Conservation (phyloP, 2,888 invertebrate genomes). For the Yponomeuta sedellus region DNA sequence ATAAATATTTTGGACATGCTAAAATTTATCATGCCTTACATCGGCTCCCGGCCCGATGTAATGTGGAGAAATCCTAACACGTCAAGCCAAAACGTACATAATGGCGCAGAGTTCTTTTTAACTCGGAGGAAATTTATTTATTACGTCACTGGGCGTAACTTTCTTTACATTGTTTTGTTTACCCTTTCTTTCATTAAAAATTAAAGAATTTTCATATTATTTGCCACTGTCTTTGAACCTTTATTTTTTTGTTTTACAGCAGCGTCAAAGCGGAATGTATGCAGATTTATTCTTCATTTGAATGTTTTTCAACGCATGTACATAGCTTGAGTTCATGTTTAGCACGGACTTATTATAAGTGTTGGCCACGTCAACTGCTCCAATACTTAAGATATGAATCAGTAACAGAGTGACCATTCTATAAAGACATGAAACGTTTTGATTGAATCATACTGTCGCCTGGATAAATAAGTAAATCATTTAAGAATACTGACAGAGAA, state of each 20-base stretch:
- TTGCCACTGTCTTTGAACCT: not conserved
- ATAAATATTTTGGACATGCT: too few relatives aligned
- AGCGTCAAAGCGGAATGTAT: too few relatives aligned
- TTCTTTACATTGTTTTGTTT: constrained; percentile 4
- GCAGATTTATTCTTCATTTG: too few relatives aligned
- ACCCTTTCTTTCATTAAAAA: constrained; percentile 5
- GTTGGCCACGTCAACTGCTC: too few relatives aligned
- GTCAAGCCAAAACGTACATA: not conserved
- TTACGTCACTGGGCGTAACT: not conserved
- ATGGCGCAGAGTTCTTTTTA: not conserved
- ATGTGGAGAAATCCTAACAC: not conserved
- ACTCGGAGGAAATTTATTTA: not conserved
- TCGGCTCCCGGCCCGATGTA: not conserved
- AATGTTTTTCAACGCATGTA: too few relatives aligned
- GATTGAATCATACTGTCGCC: not conserved
- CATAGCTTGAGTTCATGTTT: too few relatives aligned
- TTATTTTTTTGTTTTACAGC: too few relatives aligned
- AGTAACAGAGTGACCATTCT: too few relatives aligned
- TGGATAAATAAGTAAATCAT: not conserved
- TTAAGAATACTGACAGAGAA: constrained; percentile 3
- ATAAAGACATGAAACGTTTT: not conserved
- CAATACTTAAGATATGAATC: too few relatives aligned
- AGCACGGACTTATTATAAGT: too few relatives aligned
- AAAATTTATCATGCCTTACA: not conserved
- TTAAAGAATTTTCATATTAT: not conserved